Evolutionary conservation across 2,113 vertebrate genomes (phyloP).

Genomic region (Connochaetes taurinus): DNA sequence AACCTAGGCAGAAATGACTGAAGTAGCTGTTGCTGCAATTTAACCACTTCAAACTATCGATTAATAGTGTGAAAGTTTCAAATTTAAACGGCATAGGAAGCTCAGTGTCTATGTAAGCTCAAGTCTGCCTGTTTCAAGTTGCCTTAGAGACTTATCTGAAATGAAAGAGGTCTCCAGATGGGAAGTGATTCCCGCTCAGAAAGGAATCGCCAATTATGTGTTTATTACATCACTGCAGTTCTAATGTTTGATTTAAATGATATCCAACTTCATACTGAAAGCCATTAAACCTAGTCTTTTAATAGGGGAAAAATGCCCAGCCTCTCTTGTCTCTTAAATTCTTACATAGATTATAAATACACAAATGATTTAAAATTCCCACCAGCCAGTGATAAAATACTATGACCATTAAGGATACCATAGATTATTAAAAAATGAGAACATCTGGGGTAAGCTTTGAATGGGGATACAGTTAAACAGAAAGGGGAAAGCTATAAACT

Average conservation of each 20-base stretch:
- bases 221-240: not conserved
- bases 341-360: not conserved
- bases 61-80: not conserved
- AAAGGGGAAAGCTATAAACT: not conserved
- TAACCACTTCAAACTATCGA: not conserved
- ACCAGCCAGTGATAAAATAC: constrained; percentile 23
- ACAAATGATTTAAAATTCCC: not conserved
- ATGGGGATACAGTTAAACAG: not conserved
- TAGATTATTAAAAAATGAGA: constrained; percentile 44
- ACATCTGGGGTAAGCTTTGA: not conserved
- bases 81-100: not conserved
- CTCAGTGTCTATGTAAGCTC: not conserved
- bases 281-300: not conserved
- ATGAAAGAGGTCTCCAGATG: not conserved
- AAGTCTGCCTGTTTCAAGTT: not conserved
- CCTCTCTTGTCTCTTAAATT: not conserved
- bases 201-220: not conserved
- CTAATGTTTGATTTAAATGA: not conserved
- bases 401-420: not conserved
- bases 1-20: not conserved
- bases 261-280: not conserved
- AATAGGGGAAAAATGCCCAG: not conserved
- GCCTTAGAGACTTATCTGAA: not conserved
- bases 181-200: not conserved
- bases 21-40: not conserved